Conservation (phyloP, 2,888 invertebrate genomes). For the Pachymerium ferrugineum region DNA sequence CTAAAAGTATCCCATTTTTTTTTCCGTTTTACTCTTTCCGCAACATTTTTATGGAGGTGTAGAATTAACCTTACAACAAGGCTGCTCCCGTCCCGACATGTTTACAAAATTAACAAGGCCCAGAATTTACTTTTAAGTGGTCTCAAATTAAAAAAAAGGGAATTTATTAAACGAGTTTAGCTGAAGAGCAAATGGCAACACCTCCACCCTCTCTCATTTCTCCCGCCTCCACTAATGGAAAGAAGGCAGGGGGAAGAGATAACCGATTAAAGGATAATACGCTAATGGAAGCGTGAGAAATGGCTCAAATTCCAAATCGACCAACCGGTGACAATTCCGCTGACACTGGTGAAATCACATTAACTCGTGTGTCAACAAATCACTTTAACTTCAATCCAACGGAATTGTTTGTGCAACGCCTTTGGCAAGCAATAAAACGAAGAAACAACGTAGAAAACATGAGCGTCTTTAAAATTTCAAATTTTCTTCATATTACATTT, state of each 20-base stretch:
- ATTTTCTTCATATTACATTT: no score
- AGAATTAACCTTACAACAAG: no score
- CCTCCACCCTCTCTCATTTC: not conserved
- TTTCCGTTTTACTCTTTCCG: no score
- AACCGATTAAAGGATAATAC: not conserved
- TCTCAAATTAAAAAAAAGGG: no score
- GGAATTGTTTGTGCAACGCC: no score
- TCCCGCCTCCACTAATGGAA: not conserved
- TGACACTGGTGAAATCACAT: not conserved
- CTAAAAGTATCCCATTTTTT: no score
- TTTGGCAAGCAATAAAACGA: no score
- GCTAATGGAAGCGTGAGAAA: constrained; percentile 7
- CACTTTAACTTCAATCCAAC: no score
- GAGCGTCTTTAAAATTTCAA: no score
- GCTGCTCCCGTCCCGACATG: not conserved
- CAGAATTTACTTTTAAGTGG: not conserved
- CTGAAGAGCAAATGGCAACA: not conserved
- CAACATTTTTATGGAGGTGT: no score
- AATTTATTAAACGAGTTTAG: not conserved
- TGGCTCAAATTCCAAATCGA: not conserved
- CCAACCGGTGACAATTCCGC: not conserved
- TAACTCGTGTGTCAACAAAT: not conserved
- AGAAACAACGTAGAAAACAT: no score
- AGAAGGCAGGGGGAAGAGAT: not conserved
- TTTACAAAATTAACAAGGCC: not conserved